These are phyloP conservation scores for Oophaga sylvatica DNA, from an alignment of 2,797 vertebrate species.

Conservation along the genomic window DNA sequence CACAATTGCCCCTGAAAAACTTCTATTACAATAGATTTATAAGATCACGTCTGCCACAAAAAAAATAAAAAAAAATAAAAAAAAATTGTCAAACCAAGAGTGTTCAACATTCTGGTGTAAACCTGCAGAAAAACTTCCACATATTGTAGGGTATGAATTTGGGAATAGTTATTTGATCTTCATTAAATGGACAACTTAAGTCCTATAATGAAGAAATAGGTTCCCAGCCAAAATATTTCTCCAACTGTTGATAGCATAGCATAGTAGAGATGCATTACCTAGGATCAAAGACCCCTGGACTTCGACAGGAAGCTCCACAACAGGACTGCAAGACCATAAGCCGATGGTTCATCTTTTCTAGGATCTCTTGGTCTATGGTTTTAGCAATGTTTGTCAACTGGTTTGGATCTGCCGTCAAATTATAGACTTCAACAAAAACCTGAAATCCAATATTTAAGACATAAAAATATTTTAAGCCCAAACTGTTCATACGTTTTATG, in stretches of 20 bases:
- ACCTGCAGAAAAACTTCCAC: neutral
- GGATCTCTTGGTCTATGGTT: constrained; percentile 91
- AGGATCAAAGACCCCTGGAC: constrained; percentile 64
- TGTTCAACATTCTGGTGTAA: neutral
- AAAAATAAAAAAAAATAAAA: too few relatives aligned
- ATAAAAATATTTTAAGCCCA: neutral
- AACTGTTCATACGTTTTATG: too few relatives aligned
- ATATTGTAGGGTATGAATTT: neutral
- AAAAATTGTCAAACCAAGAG: too few relatives aligned
- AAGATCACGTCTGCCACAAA: too few relatives aligned
- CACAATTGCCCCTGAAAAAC: neutral
- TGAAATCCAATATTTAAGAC: constrained; percentile 62
- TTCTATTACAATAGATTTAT: too few relatives aligned
- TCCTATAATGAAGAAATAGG: too few relatives aligned
- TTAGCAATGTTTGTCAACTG: constrained; percentile 94
- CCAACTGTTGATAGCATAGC: neutral
- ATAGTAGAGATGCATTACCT: constrained; percentile 41
- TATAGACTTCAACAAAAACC: constrained; percentile 98
- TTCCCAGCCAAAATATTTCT: neutral
- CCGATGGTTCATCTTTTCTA: constrained; percentile 97
- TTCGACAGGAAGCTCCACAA: constrained; percentile 84
- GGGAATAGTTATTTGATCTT: neutral
- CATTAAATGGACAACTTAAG: neutral
- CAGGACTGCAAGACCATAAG: constrained; percentile 99
- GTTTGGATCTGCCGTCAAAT: constrained; percentile 91